A percentile compares a stretch with the other conserved stretches of the same genome.
These are phyloP conservation scores for Lasiommata megera DNA, from an alignment of 2,888 invertebrate genomes.

Conservation along the genomic window DNA sequence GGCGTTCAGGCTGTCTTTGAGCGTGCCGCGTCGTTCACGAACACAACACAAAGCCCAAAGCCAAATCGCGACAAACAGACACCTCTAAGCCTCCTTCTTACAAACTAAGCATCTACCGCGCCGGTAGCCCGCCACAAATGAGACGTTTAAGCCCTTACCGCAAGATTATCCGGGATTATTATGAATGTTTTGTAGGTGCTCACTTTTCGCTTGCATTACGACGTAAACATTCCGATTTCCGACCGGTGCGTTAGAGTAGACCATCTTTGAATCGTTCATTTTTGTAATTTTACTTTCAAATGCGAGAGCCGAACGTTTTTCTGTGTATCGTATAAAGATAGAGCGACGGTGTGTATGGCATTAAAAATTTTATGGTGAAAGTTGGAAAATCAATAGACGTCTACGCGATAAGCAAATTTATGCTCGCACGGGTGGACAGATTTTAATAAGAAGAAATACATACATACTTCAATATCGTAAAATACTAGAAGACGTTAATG, in stretches of 20 bases:
- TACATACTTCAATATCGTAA: slow-evolving; percentile 1
- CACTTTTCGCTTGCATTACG: slow-evolving; percentile 55
- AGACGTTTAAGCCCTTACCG: slow-evolving; percentile 64
- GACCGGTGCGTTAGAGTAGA: slow-evolving; percentile 36
- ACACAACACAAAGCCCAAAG: slow-evolving; percentile 46
- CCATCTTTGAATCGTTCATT: slow-evolving; percentile 37
- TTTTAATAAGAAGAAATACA: slow-evolving; percentile 12
- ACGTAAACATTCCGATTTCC: slow-evolving; percentile 47
- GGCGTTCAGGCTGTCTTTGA: slow-evolving; percentile 39
- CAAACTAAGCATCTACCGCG: slow-evolving; percentile 62
- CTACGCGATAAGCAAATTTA: slow-evolving; percentile 52
- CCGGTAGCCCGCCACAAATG: slow-evolving; percentile 69
- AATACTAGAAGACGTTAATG: slow-evolving; percentile 10
- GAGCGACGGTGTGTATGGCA: slow-evolving; percentile 20
- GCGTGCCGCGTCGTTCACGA: slow-evolving; percentile 39
- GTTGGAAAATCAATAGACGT: slow-evolving; percentile 42
- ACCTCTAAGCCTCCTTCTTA: slow-evolving; percentile 67
- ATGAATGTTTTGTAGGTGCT: slow-evolving; percentile 59
- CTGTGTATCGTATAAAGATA: slow-evolving; percentile 19
- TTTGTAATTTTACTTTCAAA: slow-evolving; percentile 44
- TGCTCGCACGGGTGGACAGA: slow-evolving; percentile 35
- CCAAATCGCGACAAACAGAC: slow-evolving; percentile 61
- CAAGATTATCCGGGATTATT: slow-evolving; percentile 69
- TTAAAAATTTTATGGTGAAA: slow-evolving; percentile 47
- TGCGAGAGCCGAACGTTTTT: slow-evolving; percentile 8